phyloP scores from a whole-genome alignment of 2,113 vertebrate species.

The Rhinogobius similis region DNA sequence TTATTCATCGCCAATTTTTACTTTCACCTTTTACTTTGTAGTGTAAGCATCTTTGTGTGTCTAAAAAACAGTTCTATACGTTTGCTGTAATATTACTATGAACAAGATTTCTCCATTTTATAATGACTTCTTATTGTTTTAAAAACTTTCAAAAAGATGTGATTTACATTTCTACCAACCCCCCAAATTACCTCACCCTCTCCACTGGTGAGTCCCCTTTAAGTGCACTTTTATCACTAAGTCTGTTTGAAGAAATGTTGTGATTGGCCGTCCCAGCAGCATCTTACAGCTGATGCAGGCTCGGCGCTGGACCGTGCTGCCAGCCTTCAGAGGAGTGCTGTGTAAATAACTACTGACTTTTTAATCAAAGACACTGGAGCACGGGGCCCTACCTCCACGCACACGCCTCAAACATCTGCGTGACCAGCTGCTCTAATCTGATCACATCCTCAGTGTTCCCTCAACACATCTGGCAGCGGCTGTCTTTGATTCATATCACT shows the following conservation, averaged over 20 bases:
- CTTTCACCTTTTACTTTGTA: too few relatives aligned
- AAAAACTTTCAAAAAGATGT: neutral
- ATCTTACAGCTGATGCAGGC: constrained; percentile 30
- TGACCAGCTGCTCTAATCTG: constrained; percentile 66
- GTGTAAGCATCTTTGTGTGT: too few relatives aligned
- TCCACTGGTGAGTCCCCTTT: constrained; percentile 7
- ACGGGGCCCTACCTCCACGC: constrained; percentile 58
- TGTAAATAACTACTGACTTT: constrained; percentile 71
- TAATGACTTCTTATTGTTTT: too few relatives aligned
- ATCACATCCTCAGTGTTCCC: constrained; percentile 57
- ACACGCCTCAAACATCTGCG: constrained; percentile 62
- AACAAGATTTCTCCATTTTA: too few relatives aligned
- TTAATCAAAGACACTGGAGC: constrained; percentile 63
- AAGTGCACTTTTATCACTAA: constrained; percentile 11
- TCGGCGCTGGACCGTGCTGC: constrained; percentile 27
- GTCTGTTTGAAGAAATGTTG: constrained; percentile 20
- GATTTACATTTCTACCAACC: neutral
- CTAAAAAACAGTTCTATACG: too few relatives aligned
- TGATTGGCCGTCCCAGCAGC: constrained; percentile 7
- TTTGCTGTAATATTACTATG: too few relatives aligned
- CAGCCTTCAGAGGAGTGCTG: constrained; percentile 53
- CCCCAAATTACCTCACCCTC: neutral
- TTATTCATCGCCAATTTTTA: too few relatives aligned
- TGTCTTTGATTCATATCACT: constrained; percentile 65
- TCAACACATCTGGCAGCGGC: constrained; percentile 57